These are phyloP conservation scores for Alviniconcha marisindica DNA, from an alignment of 1,140 invertebrate genomes.

Conservation along the genomic window DNA sequence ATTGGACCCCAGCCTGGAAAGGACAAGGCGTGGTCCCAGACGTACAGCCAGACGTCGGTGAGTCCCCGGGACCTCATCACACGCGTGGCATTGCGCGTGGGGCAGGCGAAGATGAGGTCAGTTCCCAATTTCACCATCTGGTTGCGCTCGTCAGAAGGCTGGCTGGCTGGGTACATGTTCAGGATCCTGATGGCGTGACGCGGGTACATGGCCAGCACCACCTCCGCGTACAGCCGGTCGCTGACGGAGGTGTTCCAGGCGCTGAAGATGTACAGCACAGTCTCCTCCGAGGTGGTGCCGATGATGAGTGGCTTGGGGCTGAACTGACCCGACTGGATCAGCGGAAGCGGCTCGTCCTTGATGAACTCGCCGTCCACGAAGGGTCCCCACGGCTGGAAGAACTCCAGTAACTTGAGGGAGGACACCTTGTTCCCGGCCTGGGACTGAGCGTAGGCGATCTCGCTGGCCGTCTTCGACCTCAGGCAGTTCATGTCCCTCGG, in stretches of 20 bases:
- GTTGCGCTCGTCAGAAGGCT: constrained; percentile 44
- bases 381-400: constrained; percentile 60
- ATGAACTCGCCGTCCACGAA: constrained; percentile 54
- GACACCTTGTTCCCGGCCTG: constrained; percentile 41
- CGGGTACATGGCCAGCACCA: constrained; percentile 49
- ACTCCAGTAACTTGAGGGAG: constrained; percentile 56
- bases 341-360: constrained; percentile 44
- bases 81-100: constrained; percentile 48
- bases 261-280: constrained; percentile 55
- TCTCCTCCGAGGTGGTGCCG: constrained; percentile 54
- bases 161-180: constrained; percentile 47
- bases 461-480: constrained; percentile 43
- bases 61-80: constrained; percentile 39
- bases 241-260: constrained; percentile 49
- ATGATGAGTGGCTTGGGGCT: constrained; percentile 53
- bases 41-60: constrained; percentile 51
- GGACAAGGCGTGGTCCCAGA: constrained; percentile 64
- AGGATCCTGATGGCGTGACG: constrained; percentile 33
- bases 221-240: constrained; percentile 38
- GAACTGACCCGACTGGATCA: constrained; percentile 40
- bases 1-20: constrained; percentile 63
- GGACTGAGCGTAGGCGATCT: constrained; percentile 50
- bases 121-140: constrained; percentile 47
- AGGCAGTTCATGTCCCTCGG: constrained; percentile 53
- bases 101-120: constrained; percentile 57